Evolutionary conservation across 2,113 vertebrate species (phyloP).

Genomic region (Oriolus oriolus): DNA sequence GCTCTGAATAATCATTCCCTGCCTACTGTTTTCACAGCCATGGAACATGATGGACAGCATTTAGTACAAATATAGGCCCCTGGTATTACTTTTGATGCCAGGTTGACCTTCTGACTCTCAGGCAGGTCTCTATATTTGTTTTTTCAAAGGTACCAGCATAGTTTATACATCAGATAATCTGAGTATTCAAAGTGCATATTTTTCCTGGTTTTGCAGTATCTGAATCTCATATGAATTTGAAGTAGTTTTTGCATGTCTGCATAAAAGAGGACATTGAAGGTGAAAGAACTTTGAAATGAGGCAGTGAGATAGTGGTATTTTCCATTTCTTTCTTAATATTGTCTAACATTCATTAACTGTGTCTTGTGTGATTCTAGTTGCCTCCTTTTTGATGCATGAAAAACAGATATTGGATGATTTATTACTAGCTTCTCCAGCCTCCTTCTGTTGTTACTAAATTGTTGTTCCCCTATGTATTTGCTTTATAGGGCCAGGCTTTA

Average conservation of each 20-base stretch:
- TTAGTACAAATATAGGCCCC: not conserved
- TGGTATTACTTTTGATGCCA: not conserved
- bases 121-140: not conserved
- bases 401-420: not conserved
- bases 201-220: not conserved
- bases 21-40: not conserved
- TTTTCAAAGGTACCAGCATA: not conserved
- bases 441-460: not conserved
- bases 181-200: not conserved
- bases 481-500: not conserved
- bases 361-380: not conserved
- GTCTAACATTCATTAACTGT: not conserved
- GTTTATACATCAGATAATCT: not conserved
- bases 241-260: not conserved
- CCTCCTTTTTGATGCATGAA: not conserved
- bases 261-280: not conserved
- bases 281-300: not conserved
- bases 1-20: not conserved
- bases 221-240: not conserved
- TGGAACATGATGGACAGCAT: not conserved
- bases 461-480: not conserved
- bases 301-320: not conserved
- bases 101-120: not conserved
- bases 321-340: not conserved
- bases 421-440: not conserved